Conservation (phyloP, 2,797 vertebrate species). For the Eleutherodactylus coqui region DNA sequence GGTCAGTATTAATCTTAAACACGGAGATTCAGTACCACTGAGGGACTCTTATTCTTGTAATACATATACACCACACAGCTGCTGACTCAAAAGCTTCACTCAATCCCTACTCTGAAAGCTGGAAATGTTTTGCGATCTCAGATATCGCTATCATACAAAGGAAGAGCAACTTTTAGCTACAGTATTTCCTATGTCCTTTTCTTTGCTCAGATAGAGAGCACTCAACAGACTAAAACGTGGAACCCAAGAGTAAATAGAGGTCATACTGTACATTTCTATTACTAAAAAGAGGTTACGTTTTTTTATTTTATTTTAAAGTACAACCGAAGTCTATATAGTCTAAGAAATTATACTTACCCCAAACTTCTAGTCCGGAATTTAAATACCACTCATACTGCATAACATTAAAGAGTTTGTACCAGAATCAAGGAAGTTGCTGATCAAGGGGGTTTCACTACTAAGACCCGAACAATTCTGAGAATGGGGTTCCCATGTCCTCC, state of each 20-base stretch:
- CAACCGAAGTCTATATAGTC: too few relatives aligned
- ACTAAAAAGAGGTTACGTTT: too few relatives aligned
- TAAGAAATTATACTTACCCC: too few relatives aligned
- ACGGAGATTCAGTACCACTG: conserved; percentile 43
- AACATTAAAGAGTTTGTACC: too few relatives aligned
- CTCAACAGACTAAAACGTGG: not conserved
- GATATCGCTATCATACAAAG: not conserved
- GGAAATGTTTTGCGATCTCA: not conserved
- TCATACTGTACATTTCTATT: not conserved
- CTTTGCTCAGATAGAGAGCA: not conserved
- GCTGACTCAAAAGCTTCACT: conserved; percentile 31
- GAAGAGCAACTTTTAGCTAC: not conserved
- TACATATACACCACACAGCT: conserved; percentile 4
- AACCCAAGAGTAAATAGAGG: not conserved
- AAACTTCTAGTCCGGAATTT: too few relatives aligned
- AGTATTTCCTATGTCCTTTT: not conserved
- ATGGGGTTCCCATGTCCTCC: too few relatives aligned
- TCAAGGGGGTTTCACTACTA: too few relatives aligned
- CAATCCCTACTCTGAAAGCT: conserved; percentile 1
- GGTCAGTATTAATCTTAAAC: conserved; percentile 50
- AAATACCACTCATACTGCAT: too few relatives aligned
- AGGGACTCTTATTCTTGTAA: conserved; percentile 48
- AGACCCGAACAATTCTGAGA: too few relatives aligned
- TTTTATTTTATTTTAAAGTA: too few relatives aligned
- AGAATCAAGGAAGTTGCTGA: too few relatives aligned